Base-by-base conservation (phyloP, 1,140 invertebrate genomes). In the Drosophila willistoni region DNA sequence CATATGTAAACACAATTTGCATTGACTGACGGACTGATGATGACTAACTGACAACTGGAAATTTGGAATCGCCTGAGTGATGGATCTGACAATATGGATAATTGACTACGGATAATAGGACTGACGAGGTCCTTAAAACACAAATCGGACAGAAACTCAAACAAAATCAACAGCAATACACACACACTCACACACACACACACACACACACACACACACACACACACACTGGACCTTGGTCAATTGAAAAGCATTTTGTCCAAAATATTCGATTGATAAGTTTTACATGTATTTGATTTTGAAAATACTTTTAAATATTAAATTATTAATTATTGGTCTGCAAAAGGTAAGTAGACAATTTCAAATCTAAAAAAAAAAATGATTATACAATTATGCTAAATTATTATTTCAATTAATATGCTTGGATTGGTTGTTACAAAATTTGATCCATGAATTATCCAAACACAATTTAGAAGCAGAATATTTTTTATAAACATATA, bases 1-100 rank as follows among this genome's bases (percentile, higher is more conserved):
- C 73, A 69, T 64, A 76, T 76, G 73, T 69, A 77, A 70, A 77
- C 73, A 64, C 39, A 70, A 77, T 77, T 76, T 56, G 41, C 60
- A 60, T 75, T 68, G 65, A 68, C 71, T 29, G 29, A 29, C 29
- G 29, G 29, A 7, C 29, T 59, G 66, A 59, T 25, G 42, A 42
- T 22, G 65, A 64, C 60, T 60, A 36, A 64, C 59, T 77, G 73
- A 77, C 73, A 77, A 41, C 14, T 36, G 73, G 9, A 59, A 59
- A 39, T 59, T 59, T 59, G 14, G 14, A 39, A 39, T 19, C 33
- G 14, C 33, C 29, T 34, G n/a, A 57, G 13, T 14, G 25, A 36
- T 14, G 14, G 39, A 14, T 3, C 17, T 39, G 56, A 59, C 56
- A 59, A 19, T 59, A 39, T 59, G 33, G 33, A 59, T 59, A 59